phyloP scores from a whole-genome alignment of 2,888 invertebrate genomes.

The Sipha maydis region DNA sequence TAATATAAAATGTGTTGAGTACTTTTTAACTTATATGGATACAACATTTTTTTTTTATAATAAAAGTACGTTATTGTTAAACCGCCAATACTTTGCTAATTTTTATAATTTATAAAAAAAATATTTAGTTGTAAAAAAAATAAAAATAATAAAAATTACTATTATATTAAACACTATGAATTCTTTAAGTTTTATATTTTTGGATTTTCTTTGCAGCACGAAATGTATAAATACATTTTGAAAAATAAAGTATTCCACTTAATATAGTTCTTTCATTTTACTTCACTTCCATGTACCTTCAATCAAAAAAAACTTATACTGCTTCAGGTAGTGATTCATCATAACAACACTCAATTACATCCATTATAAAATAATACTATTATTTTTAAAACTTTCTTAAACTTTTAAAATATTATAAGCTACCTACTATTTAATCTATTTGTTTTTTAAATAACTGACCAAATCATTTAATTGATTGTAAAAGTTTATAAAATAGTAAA shows the following conservation, averaged over 20 bases:
- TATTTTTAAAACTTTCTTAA: background rate
- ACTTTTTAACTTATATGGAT: too few species aligned
- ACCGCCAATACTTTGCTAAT: too few species aligned
- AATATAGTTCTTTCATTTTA: background rate
- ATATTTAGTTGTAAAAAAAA: too few species aligned
- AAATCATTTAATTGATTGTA: conserved; percentile 19
- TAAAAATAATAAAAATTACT: too few species aligned
- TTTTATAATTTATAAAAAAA: too few species aligned
- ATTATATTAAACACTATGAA: background rate
- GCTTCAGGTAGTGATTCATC: background rate
- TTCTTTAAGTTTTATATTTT: background rate
- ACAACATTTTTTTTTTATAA: too few species aligned
- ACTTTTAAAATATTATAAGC: background rate
- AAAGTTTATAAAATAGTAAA: background rate
- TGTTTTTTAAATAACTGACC: background rate
- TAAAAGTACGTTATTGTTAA: too few species aligned
- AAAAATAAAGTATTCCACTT: background rate
- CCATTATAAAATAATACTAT: background rate
- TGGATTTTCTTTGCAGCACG: background rate
- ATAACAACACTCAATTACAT: background rate
- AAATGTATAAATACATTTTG: background rate
- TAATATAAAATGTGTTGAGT: too few species aligned
- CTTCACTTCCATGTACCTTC: background rate
- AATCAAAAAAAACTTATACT: background rate
- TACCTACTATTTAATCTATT: background rate